phyloP scores from a whole-genome alignment of 2,113 vertebrate species.

The Gallinago undulata region DNA sequence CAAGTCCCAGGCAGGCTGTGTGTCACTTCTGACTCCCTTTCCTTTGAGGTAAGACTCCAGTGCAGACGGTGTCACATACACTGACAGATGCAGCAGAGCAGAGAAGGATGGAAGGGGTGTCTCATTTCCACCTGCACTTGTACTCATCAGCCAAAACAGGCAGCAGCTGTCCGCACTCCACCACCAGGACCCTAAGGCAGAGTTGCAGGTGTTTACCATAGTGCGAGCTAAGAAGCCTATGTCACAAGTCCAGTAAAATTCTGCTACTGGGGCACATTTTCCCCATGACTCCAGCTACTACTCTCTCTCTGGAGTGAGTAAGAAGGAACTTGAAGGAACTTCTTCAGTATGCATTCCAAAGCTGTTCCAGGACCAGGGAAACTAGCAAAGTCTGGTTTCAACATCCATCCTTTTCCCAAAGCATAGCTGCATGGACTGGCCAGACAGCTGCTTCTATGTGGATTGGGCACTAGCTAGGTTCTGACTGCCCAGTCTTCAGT shows the following conservation, averaged over 20 bases:
- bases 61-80: neutral
- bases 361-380: neutral
- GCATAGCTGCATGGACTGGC: neutral
- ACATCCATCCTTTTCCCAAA: neutral
- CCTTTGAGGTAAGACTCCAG: neutral
- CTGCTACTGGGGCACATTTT: neutral
- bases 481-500: neutral
- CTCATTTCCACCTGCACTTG: neutral
- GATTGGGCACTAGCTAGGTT: neutral
- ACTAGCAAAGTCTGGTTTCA: neutral
- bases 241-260: neutral
- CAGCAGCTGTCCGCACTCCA: neutral
- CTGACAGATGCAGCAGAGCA: neutral
- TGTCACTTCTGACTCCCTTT: neutral
- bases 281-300: neutral
- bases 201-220: neutral
- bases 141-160: neutral
- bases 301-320: neutral
- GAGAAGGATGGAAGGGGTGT: neutral
- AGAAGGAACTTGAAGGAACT: neutral
- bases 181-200: neutral
- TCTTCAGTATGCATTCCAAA: neutral
- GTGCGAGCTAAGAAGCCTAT: neutral
- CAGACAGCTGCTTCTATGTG: neutral
- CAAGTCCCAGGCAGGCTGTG: neutral